A percentile compares a stretch with the other conserved stretches of the same genome.
phyloP scores from a whole-genome alignment of 64 coral and sea anemone genomes.

The Montipora cactus region DNA sequence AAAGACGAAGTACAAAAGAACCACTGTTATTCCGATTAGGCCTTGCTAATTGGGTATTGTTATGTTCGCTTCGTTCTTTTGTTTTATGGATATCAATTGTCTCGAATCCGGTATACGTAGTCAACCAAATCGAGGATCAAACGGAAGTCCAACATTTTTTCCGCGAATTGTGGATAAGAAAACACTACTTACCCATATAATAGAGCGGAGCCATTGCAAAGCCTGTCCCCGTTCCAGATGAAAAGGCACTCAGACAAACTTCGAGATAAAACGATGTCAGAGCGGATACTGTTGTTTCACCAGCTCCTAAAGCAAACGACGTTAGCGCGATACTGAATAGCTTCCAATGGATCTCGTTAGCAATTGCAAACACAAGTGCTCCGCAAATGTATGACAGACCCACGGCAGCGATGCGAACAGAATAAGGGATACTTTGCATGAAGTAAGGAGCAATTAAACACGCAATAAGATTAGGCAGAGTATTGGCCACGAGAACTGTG shows the following conservation, averaged over 20 bases:
- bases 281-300: conserved; percentile 59
- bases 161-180: no score
- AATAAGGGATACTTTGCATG: conserved; percentile 66
- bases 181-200: conserved; percentile 63
- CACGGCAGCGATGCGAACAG: conserved; percentile 39
- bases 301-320: conserved; percentile 48
- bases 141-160: no score
- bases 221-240: conserved; percentile 73
- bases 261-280: conserved; percentile 73
- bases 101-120: no score
- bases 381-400: conserved; percentile 29
- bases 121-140: no score
- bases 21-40: no score
- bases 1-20: no score
- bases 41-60: no score
- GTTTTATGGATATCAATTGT: no score
- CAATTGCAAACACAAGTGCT: conserved; percentile 50
- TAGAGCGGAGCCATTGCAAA: conserved; percentile 73
- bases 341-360: conserved; percentile 73
- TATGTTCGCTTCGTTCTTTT: no score
- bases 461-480: conserved; percentile 44
- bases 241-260: conserved; percentile 42
- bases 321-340: conserved; percentile 65
- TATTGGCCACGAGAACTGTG: conserved; percentile 61
- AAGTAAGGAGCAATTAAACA: conserved; percentile 69